Conservation (phyloP, 2,888 invertebrate genomes). For the Melinaea menophilus region DNA sequence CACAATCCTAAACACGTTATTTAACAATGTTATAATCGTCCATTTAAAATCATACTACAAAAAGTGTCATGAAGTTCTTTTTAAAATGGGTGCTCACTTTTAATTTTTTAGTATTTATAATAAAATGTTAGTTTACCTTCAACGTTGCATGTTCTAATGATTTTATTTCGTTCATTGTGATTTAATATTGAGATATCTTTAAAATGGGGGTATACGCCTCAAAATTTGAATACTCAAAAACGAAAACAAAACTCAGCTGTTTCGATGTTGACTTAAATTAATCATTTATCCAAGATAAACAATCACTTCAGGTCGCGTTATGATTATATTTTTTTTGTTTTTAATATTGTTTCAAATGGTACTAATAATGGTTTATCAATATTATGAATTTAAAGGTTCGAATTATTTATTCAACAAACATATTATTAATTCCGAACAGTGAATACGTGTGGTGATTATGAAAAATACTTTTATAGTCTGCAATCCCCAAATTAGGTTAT, state of each 20-base stretch:
- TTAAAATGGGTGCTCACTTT: not conserved
- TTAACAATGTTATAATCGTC: too few species aligned
- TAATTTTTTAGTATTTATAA: not conserved
- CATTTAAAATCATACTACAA: too few species aligned
- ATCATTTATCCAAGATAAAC: conserved; percentile 2
- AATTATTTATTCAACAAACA: not conserved
- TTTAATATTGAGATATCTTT: not conserved
- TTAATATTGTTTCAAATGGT: not conserved
- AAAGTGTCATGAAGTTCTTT: not conserved
- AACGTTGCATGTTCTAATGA: conserved; percentile 97
- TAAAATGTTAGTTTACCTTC: conserved; percentile 79
- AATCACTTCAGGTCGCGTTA: not conserved
- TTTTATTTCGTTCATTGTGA: conserved; percentile 91
- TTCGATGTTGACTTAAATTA: conserved; percentile 33
- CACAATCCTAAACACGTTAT: too few species aligned
- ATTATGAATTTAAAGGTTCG: not conserved
- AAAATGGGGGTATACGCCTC: conserved; percentile 31
- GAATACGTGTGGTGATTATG: not conserved
- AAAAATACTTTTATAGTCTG: not conserved
- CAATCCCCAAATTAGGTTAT: not conserved
- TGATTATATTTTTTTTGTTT: not conserved
- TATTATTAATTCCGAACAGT: not conserved
- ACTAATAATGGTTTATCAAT: not conserved
- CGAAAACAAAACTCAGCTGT: conserved; percentile 77
- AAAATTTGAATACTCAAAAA: conserved; percentile 34